phyloP scores from a whole-genome alignment of 2,888 invertebrate species.

The Rotaria sp. region DNA sequence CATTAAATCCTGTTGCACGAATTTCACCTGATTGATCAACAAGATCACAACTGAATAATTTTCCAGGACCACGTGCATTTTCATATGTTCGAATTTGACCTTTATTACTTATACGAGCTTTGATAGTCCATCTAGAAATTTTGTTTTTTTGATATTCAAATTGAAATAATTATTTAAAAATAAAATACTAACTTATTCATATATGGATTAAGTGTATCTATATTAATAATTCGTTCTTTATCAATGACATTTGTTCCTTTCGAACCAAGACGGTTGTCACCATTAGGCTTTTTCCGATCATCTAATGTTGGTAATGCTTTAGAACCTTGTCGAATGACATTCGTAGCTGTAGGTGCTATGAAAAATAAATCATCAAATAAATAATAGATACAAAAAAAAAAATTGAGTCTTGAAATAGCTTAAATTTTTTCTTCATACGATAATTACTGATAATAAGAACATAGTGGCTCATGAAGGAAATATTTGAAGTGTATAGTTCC shows the following conservation, averaged over 20 bases:
- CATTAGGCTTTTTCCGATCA: background rate
- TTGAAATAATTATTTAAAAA: background rate
- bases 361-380: background rate
- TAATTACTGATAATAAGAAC: too few species aligned
- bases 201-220: conserved; percentile 13
- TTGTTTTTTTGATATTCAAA: too few species aligned
- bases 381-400: background rate
- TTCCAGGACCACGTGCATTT: conserved; percentile 84
- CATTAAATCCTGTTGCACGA: conserved; percentile 78
- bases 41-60: conserved; percentile 83
- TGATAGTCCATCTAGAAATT: conserved; percentile 72
- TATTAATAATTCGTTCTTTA: conserved; percentile 4
- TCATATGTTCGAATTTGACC: conserved; percentile 75
- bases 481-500: too few species aligned
- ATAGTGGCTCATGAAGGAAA: too few species aligned
- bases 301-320: conserved; percentile 24
- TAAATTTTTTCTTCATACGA: too few species aligned
- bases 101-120: conserved; percentile 78
- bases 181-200: background rate
- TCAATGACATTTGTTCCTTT: background rate
- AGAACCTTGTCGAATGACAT: conserved; percentile 19
- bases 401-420: background rate
- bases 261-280: background rate
- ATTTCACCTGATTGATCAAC: conserved; percentile 89
- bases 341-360: background rate